Percentiles rank a stretch among this genome's conserved stretches.
phyloP scores from a whole-genome alignment of 1,140 invertebrate genomes.

The Cotesia vestalis region DNA sequence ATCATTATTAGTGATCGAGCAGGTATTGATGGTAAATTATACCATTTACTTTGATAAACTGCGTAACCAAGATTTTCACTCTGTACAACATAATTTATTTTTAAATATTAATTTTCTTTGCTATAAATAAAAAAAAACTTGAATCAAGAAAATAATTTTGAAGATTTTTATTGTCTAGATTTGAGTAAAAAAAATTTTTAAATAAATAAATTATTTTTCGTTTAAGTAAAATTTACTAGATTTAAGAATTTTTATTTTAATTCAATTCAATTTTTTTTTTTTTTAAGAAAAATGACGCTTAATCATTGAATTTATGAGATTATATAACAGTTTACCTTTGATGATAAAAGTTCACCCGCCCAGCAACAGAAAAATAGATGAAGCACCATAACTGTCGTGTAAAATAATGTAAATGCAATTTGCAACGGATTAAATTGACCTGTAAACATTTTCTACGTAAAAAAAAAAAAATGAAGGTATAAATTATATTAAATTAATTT shows the following conservation, averaged over 20 bases:
- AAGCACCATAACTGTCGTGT: not conserved
- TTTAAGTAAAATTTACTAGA: no score
- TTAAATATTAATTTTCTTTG: no score
- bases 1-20: slow-evolving; percentile 43
- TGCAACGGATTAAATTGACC: slow-evolving; percentile 19
- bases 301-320: not conserved
- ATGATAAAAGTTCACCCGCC: slow-evolving; percentile 36
- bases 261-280: no score
- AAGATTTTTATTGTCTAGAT: no score
- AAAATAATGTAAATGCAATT: slow-evolving; percentile 17
- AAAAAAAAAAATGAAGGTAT: no score
- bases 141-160: no score
- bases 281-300: not conserved
- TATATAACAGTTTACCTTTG: slow-evolving; percentile 23
- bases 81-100: slow-evolving; percentile 34
- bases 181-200: no score
- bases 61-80: slow-evolving; percentile 43
- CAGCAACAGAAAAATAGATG: slow-evolving; percentile 41
- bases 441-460: slow-evolving; percentile 10
- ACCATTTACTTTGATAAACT: slow-evolving; percentile 49
- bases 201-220: no score
- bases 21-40: slow-evolving; percentile 36
- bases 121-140: no score
- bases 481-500: no score
- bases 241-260: no score